Base-by-base conservation (phyloP, 2,888 invertebrate species). In the Eupithecia pulchellata region DNA sequence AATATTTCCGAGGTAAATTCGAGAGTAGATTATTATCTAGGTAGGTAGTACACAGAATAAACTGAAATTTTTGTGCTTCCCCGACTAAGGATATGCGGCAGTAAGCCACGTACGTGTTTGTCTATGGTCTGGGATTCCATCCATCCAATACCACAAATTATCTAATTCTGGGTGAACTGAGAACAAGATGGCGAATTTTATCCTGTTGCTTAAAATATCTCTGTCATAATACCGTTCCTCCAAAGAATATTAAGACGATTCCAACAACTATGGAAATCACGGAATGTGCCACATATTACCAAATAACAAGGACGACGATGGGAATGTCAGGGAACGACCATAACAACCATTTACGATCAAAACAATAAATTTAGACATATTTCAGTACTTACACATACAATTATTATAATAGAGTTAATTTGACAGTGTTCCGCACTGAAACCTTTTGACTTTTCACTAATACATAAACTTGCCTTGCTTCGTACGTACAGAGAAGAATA, bases 121-220 rank as follows among this genome's bases (percentile, higher is more conserved):
- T 55, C 55, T 14, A 55, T 55, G 55, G 55, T 55, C 27, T 27
- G 55, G 25, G 55, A 42, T 42, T 42, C 42, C n/a, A n/a, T n/a
- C n/a, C n/a, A n/a, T n/a, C n/a, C 42, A n/a, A 5, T 14, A 8
- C 42, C 17, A n/a, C 17, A 17, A 17, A 17, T 17, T n/a, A 2
- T 17, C 17, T 39, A 39, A 17, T 17, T 17, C 0, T 6, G 11
- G 13, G 25, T 20, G 17, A 39, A 47, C 11, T 20, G 20, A 55
- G 27, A 27, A 27, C 27, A 55, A 55, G 27, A 47, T 47, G 47
- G 47, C 47, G 47, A 47, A n/a, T n/a, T 36, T 13, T 14, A n/a
- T 42, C 42, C 4, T 42, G 9, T 20, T 47, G 17, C 17, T 32
- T 4, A 32, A 1, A 42, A 2, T 36, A 36, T 1, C 13, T 3